These are phyloP conservation scores for Colius striatus DNA, from an alignment of 2,113 vertebrate genomes.

Conservation along the genomic window DNA sequence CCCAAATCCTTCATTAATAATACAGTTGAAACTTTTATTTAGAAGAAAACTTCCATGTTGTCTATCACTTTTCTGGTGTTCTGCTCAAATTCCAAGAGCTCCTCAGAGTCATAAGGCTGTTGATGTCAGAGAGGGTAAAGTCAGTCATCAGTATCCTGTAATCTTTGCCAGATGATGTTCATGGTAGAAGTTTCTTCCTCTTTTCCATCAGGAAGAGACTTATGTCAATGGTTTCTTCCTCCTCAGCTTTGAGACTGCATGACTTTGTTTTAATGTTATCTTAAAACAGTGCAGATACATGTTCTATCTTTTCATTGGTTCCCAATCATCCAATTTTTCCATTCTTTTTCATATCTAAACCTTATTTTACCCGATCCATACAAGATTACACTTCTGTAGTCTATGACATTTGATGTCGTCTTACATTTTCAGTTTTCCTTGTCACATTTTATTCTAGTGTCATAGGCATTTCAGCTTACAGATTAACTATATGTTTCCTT, in stretches of 20 bases:
- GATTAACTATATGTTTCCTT: not conserved
- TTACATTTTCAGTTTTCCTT: not conserved
- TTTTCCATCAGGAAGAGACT: not conserved
- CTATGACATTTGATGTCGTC: not conserved
- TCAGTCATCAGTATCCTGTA: not conserved
- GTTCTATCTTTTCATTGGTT: not conserved
- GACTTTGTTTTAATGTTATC: not conserved
- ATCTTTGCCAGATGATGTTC: not conserved
- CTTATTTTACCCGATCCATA: not conserved
- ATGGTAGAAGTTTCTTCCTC: not conserved
- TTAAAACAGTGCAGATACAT: not conserved
- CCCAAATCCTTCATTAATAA: not conserved
- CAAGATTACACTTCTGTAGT: not conserved
- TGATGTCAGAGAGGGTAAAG: not conserved
- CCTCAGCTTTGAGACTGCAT: not conserved
- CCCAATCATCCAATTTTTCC: accelerated
- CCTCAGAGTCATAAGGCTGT: not conserved
- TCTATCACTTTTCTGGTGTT: not conserved
- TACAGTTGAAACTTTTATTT: not conserved
- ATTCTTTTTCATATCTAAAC: not conserved
- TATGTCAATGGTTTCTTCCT: not conserved
- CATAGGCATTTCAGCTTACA: not conserved
- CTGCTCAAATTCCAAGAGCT: not conserved
- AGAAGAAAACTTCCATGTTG: not conserved
- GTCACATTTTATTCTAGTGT: not conserved